A percentile compares a stretch with the other conserved stretches of the same genome.
phyloP scores from a whole-genome alignment of 2,888 invertebrate genomes.

The Xylocampa areola region DNA sequence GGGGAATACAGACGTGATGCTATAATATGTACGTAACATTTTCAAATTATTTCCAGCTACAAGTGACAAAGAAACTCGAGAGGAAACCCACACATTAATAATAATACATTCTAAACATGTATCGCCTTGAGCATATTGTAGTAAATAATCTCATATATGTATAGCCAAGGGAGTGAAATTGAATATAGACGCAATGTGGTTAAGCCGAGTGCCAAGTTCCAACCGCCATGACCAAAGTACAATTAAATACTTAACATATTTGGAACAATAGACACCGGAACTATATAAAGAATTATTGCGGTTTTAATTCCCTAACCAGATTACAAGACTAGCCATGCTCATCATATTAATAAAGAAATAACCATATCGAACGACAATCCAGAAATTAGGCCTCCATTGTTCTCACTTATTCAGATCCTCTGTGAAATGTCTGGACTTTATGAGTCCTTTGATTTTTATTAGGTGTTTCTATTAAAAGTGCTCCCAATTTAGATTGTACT shows the following conservation, averaged over 20 bases:
- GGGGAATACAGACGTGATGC: too few relatives aligned
- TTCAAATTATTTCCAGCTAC: constrained; percentile 1
- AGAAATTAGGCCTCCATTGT: too few relatives aligned
- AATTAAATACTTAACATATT: constrained; percentile 30
- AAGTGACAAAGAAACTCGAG: constrained; percentile 5
- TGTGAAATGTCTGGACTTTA: too few relatives aligned
- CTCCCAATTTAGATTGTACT: too few relatives aligned
- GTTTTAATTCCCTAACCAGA: constrained; percentile 24
- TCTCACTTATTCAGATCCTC: too few relatives aligned
- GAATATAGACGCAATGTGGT: constrained; percentile 37
- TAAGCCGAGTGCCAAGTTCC: constrained; percentile 40
- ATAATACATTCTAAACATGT: constrained; percentile 37
- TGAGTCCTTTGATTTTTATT: too few relatives aligned
- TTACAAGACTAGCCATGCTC: neutral
- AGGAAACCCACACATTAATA: constrained; percentile 17
- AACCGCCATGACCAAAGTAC: constrained; percentile 42
- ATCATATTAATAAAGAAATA: neutral
- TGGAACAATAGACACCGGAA: constrained; percentile 35
- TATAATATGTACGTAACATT: constrained; percentile 1
- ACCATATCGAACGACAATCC: too few relatives aligned
- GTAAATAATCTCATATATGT: constrained; percentile 27
- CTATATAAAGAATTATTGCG: constrained; percentile 25
- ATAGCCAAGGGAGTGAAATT: constrained; percentile 16
- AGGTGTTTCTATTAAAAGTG: too few relatives aligned
- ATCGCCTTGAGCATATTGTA: constrained; percentile 35